These are phyloP conservation scores for Adrianichthys oophorus DNA, from an alignment of 2,797 vertebrate genomes.

Conservation along the genomic window DNA sequence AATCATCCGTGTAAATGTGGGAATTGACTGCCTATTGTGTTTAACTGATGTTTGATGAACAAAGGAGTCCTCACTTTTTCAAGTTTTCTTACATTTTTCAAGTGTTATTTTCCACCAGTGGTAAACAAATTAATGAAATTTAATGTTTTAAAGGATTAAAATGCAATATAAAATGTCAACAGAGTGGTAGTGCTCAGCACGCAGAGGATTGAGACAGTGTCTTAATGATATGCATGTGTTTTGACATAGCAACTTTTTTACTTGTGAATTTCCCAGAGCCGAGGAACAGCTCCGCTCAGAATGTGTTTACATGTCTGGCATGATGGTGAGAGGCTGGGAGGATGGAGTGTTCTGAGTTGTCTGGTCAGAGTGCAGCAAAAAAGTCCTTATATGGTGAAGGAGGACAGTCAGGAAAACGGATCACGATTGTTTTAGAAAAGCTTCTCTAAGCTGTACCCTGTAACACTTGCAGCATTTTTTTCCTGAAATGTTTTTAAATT, in stretches of 20 bases:
- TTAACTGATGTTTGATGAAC: no score
- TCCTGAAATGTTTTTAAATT: no score
- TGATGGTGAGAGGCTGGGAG: conserved; percentile 17
- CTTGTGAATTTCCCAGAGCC: conserved; percentile 6
- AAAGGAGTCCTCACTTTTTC: no score
- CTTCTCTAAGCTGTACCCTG: not conserved
- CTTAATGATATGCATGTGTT: conserved; percentile 19
- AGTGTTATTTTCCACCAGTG: no score
- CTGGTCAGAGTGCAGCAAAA: conserved; percentile 13
- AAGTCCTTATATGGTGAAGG: conserved; percentile 60
- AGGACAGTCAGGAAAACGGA: conserved; percentile 16
- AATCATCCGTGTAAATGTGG: no score
- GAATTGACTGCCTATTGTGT: no score
- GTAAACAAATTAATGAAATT: no score
- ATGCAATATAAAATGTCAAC: no score
- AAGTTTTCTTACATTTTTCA: no score
- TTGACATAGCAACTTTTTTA: conserved; percentile 19
- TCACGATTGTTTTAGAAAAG: conserved; percentile 11
- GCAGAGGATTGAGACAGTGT: not conserved
- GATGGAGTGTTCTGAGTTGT: conserved; percentile 12
- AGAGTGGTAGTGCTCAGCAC: no score
- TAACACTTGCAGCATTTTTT: conserved; percentile 1
- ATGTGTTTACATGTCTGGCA: conserved; percentile 43
- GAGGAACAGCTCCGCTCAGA: conserved; percentile 17
- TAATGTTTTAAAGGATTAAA: no score